These are phyloP conservation scores for Circaetus gallicus DNA, from an alignment of 2,113 vertebrate species.

Conservation along the genomic window DNA sequence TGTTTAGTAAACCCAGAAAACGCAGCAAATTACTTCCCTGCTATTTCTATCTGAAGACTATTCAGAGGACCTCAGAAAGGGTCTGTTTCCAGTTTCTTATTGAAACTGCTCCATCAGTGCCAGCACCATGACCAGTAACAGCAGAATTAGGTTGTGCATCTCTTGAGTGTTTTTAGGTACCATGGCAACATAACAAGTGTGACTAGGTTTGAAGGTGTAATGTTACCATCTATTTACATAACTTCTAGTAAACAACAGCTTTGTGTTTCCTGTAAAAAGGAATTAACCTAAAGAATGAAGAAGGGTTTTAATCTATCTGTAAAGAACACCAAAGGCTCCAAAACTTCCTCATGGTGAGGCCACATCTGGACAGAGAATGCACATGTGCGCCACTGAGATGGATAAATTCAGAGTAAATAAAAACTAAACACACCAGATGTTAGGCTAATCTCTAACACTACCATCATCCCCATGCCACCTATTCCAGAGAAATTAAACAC, in stretches of 20 bases:
- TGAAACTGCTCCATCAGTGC: not conserved
- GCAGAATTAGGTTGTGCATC: not conserved
- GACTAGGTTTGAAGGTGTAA: not conserved
- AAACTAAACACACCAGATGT: not conserved
- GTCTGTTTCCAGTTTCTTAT: not conserved
- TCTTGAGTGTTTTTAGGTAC: not conserved
- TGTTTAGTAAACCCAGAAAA: conserved; percentile 4
- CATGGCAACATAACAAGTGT: not conserved
- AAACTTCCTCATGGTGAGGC: not conserved
- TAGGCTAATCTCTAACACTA: not conserved
- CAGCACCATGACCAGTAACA: not conserved
- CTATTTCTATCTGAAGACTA: not conserved
- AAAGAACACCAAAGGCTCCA: not conserved
- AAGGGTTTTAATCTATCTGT: not conserved
- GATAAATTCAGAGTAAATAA: not conserved
- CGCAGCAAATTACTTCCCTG: not conserved
- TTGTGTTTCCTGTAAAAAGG: not conserved
- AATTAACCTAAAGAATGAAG: not conserved
- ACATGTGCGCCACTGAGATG: fast-evolving
- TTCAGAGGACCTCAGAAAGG: not conserved
- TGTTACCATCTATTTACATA: not conserved
- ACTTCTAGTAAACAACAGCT: not conserved
- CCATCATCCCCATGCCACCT: not conserved
- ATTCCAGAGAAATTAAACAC: not conserved
- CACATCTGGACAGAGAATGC: not conserved